Evolutionary conservation across 2,888 invertebrate species (phyloP), one percentile per base, ranked within the genome.

Genomic region (Orthosia cruda): DNA sequence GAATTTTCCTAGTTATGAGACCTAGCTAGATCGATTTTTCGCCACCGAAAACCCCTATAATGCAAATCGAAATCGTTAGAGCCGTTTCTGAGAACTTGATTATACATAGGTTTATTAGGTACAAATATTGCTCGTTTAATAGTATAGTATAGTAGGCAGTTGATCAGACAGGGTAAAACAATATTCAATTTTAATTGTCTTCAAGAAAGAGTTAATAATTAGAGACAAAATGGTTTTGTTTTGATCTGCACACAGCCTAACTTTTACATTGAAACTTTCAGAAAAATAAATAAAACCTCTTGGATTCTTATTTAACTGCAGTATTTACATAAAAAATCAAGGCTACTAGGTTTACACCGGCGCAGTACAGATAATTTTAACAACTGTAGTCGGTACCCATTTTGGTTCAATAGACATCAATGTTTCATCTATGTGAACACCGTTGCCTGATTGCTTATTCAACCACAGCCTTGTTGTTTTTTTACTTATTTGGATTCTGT

Each of bases 381-480:
- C n/a, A 57, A 57, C 15, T 18, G 18, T 12, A 57, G 15, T 69
- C 3, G 11, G n/a, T 57, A 15, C 57, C 13, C 49, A 15, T 45
- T 45, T 72, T 57, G 57, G 45, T 72, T 50, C n/a, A 72, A 26
- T 72, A 57, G 12, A 61, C 55, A 71, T 57, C n/a, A 4, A 62
- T 61, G 52, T 73, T 71, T 40, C 15, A 71, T 57, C 18, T 63
- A 71, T 57, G 16, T 23, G 71, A 71, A 62, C 55, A 55, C 40
- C 49, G 23, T 3, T 55, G 55, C 55, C 49, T 50, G 49, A 63
- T 63, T 71, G 55, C 72, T 72, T 71, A 57, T 50, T 71, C 62
- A 74, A 71, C 49, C 62, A 71, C 5, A 40, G 4, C 13, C 11
- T 62, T n/a, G 45, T 26, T 55, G 15, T 47, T 68, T 32, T 68